Evolutionary conservation across 2,888 invertebrate species (phyloP), one percentile per base, ranked within the genome.

Genomic region (Himalopsyche japonica): DNA sequence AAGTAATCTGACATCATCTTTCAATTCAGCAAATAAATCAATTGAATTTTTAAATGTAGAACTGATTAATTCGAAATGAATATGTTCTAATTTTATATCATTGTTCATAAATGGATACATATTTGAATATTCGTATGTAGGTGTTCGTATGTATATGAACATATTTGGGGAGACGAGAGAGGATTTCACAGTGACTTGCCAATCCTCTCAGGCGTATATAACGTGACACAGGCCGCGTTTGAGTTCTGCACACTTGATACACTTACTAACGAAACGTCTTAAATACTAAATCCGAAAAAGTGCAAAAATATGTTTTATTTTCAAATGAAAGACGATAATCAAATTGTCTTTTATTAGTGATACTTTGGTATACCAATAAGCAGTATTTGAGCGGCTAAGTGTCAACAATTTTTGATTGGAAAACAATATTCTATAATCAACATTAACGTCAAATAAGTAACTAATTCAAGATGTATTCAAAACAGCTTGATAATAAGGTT

Each of bases 121-220:
- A 43, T 43, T 43, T 57, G 57, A 57, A 24, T 57, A 20, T 57
- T 20, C 57, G 20, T 24, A 57, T 57, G 20, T 57, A 24, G 20
- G 57, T 10, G 57, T 20, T 20, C 57, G 20, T 57, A 57, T 57
- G 20, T 57, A 57, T 57, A 57, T 57, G 57, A 57, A 57, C 57
- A 57, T 57, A 57, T 57, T 57, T 79, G 76, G 77, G 83, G 80
- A 64, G 79, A 37, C 80, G 76, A 80, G 82, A 85, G 84, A 80
- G 86, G 86, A 85, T 86, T 86, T 86, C 85, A 86, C 86, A 86
- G 82, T 86, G 86, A 86, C 86, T 86, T 86, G 86, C 80, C 84
- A 57, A 78, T 47, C 76, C 82, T 81, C 81, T 86, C 86, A 86
- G 85, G 86, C 86, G 86, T 85, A 37, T 79, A 82, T 86, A 86